Base-by-base conservation (phyloP, 2,888 invertebrate genomes). In the Tipula unca region DNA sequence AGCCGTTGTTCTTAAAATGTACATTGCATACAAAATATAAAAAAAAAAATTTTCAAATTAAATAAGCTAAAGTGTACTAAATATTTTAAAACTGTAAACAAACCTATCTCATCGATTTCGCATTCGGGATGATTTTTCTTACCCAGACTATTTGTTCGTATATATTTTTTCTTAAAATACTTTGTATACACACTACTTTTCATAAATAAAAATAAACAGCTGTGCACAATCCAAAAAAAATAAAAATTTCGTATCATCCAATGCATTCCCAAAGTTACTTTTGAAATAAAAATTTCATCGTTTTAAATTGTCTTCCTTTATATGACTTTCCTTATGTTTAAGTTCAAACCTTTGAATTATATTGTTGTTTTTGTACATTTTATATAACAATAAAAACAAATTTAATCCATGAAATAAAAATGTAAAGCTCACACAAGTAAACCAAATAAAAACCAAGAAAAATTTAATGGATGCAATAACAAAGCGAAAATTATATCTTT, bases 401-500 rank as follows among this genome's bases (percentile, higher is more conserved):
- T 69, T 69, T 69, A 69, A 69, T 69, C 69, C 69, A 69, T 8
- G 69, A 69, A 69, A 69, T 69, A 69, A 69, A 69, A 69, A 13
- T 69, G 25, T 69, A 69, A 69, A 69, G 69, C 69, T 69, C 69
- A 69, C 69, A 69, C 69, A 69, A 69, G 69, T 25, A 69, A 69
- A 69, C 69, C 69, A 69, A 25, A 69, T 25, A 69, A 69, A 69
- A 69, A 69, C 69, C 25, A 69, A 25, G 69, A 69, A 69, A 25
- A 69, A 69, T 69, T 69, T 69, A 69, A 69, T 69, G 69, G 69
- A 25, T 69, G 69, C 69, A 69, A 69, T 69, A 69, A 69, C 69
- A 69, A 69, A 69, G 69, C 69, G 69, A 69, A 69, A 69, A 69
- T 69, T 69, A 69, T 69, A 69, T 69, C 69, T 69, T 69, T 69